Evolutionary conservation across 1,140 invertebrate species (phyloP).

Genomic region (Nomia melanderi): DNA sequence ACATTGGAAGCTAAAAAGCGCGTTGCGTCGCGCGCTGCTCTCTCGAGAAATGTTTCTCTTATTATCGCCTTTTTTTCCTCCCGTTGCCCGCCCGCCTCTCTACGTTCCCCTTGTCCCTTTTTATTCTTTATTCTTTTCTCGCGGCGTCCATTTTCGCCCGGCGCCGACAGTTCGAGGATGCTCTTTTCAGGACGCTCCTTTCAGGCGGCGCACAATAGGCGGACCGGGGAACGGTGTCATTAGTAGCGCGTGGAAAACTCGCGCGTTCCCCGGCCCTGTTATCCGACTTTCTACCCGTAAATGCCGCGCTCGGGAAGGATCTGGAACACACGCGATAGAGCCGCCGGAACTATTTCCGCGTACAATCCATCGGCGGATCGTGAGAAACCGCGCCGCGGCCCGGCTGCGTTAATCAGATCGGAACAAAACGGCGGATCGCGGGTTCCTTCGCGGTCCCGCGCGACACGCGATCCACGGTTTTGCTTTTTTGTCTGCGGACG

Average conservation of each 20-base stretch:
- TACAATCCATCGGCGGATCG: conserved; percentile 27
- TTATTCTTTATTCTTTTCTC: neutral
- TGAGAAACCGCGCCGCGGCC: conserved; percentile 26
- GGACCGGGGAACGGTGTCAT: conserved; percentile 8
- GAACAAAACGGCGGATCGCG: conserved; percentile 28
- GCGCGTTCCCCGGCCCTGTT: neutral
- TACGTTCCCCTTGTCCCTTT: too few species aligned
- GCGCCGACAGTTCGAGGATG: neutral
- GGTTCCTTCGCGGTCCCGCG: conserved; percentile 9
- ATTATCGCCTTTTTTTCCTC: neutral
- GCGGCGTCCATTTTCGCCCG: neutral
- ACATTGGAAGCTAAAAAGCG: neutral
- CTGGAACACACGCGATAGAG: conserved; percentile 51
- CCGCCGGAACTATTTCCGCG: conserved; percentile 26
- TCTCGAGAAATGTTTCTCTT: conserved; percentile 1
- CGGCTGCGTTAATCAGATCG: conserved; percentile 54
- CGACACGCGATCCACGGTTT: conserved; percentile 17
- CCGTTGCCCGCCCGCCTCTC: too few species aligned
- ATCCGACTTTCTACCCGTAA: conserved; percentile 21
- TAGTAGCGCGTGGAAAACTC: conserved; percentile 39
- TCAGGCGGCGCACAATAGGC: conserved; percentile 3
- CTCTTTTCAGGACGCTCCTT: conserved; percentile 12
- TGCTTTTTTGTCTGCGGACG: neutral
- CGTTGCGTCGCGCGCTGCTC: neutral
- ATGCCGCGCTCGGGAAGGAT: conserved; percentile 24